Evolutionary conservation across 2,797 vertebrate genomes (phyloP), one percentile per base, ranked within the genome.

Genomic region (Megalops cyprinoides): DNA sequence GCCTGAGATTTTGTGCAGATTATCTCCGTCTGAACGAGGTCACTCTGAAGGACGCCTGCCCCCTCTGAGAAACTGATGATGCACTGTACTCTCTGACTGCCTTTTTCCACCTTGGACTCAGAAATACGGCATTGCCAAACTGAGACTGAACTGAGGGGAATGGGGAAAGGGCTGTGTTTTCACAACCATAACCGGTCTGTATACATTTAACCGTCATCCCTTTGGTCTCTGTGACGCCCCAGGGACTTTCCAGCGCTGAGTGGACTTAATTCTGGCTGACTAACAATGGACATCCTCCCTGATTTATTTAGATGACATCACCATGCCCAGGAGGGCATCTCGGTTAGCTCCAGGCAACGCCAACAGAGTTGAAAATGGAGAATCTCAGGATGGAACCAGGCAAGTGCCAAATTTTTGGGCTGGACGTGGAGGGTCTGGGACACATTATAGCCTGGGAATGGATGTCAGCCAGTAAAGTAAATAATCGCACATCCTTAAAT

Each of bases 1-100:
- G 31, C 31, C 62, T 37, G 62, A 65, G 62, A 65, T 65, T 65
- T 37, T 18, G n/a, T 65, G 62, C 34, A 65, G 62, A 65, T 65
- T 34, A 65, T 39, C 37, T 28, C 31, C 34, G 65, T 12, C 62
- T 65, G 62, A 65, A 65, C 28, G 62, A 65, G 62, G 62, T 65
- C 62, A 65, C 62, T 20, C 28, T 37, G 62, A 65, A 65, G 62
- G 62, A 65, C 62, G 37, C 62, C 6, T 37, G 37, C 62, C 62
- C 62, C 62, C 62, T 65, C 28, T 28, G 37, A 65, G 12, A 65
- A 65, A 65, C 28, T 18, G 14, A 65, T 20, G 62, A 34, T 65
- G 62, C n/a, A 34, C 14, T 65, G 62, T 28, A 65, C 31, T 65
- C 51, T 53, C 25, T 65, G 62, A 65, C 62, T 65, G 62, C 62